Evolutionary conservation across 37 sponge, comb jelly and placozoan species (phyloP).

Genomic region (Agelas oroides): DNA sequence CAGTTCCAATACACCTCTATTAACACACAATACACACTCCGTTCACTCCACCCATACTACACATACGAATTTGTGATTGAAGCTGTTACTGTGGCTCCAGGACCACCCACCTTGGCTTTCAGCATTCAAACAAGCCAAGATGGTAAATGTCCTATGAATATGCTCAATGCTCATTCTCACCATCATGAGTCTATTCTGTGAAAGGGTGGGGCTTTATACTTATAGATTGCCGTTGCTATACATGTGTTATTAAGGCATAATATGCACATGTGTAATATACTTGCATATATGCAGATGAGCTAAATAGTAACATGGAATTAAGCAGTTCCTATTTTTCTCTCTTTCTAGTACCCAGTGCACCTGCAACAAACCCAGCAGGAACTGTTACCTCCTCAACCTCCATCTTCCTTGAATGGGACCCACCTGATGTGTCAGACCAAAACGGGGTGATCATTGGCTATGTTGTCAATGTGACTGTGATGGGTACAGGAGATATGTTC

Average conservation of each 20-base stretch:
- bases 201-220: too few species aligned
- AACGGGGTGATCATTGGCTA: constrained; percentile 30
- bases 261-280: too few species aligned
- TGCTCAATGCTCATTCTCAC: too few species aligned
- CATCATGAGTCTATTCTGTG: too few species aligned
- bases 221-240: too few species aligned
- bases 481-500: background rate
- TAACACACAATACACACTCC: background rate
- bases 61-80: constrained; percentile 5
- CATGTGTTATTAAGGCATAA: too few species aligned
- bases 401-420: constrained; percentile 22
- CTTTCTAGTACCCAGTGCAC: background rate
- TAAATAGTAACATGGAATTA: too few species aligned
- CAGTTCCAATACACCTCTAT: background rate
- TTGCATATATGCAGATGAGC: too few species aligned
- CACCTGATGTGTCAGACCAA: constrained; percentile 5
- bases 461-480: constrained; percentile 1
- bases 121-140: constrained; percentile 4
- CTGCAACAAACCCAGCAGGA: background rate
- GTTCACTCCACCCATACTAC: constrained; percentile 51
- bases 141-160: constrained; percentile 15
- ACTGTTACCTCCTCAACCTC: background rate
- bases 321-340: too few species aligned
- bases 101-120: background rate
- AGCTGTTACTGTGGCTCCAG: constrained; percentile 15